Evolutionary conservation across 1,140 invertebrate genomes (phyloP).

Genomic region (Pogonus chalceus): DNA sequence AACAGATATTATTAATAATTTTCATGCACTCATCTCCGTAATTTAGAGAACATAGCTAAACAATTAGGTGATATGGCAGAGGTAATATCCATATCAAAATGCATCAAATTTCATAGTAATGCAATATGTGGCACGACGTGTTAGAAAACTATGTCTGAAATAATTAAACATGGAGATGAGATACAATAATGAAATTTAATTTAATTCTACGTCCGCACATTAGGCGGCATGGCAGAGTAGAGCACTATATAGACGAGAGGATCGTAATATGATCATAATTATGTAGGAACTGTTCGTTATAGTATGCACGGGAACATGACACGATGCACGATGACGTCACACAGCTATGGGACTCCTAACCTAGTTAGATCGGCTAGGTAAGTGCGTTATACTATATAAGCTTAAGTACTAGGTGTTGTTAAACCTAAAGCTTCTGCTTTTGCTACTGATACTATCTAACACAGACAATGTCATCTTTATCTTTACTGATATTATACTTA

Average conservation of each 20-base stretch:
- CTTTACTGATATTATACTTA: no score
- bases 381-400: neutral
- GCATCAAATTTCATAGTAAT: no score
- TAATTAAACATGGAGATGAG: conserved; percentile 3
- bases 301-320: conserved; percentile 1
- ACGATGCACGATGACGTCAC: conserved; percentile 3
- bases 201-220: conserved; percentile 3
- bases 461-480: no score
- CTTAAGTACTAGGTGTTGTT: no score
- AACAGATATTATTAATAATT: no score
- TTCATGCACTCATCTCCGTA: no score
- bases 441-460: no score
- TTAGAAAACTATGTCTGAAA: conserved; percentile 3
- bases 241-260: neutral
- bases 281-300: conserved; percentile 4
- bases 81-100: no score
- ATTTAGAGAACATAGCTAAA: no score
- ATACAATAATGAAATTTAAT: conserved; percentile 3
- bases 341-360: neutral
- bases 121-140: no score
- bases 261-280: conserved; percentile 4
- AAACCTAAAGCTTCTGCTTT: no score
- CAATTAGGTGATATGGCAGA: no score
- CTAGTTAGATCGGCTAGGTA: conserved; percentile 2
- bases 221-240: neutral